Evolutionary conservation across 2,113 vertebrate genomes (phyloP), one percentile per base, ranked within the genome.

Genomic region (Anthoscopus minutus): DNA sequence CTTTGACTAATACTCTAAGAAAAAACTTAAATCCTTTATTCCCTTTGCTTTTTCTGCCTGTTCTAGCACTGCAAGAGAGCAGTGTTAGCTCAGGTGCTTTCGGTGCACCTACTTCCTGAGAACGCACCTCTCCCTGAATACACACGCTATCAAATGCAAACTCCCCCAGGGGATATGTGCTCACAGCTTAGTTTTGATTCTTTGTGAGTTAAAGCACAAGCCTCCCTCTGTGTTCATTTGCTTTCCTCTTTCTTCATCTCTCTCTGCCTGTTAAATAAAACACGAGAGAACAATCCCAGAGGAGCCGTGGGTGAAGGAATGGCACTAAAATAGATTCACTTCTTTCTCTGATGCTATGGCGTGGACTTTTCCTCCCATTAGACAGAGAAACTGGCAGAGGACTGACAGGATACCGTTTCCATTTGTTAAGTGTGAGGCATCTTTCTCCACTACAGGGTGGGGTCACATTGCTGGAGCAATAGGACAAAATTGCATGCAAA

Each of bases 261-360:
- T 83, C 45, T 57, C 57, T 78, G 37, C 60, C 86, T 92, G 86
- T 95, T 94, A 81, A 93, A 95, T 84, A 92, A 92, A 95, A 57
- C 51, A 61, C 8, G 19, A 66, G 44, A 88, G 92, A 95, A 92
- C 62, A 83, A 94, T 83, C 67, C 89, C 78, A 80, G 67, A 91
- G 64, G 79, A 92, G 44, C 76, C 7, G 40, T 60, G 69, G n/a
- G 65, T 88, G 72, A 96, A 82, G 14, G 2, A 81, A 58, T 0
- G 1, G 61, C 28, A 67, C 31, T n/a, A 53, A 92, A 83, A 82
- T 77, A 73, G 56, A 85, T 50, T 88, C 79, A 78, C 66, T 48
- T 61, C 62, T 79, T 44, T 70, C 62, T 93, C 85, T 73, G 87
- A 86, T 3, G 9, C 27, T 85, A 24, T 16, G 1, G 60, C 23